These are phyloP conservation scores for Gymnocypris eckloni DNA, from an alignment of 2,797 vertebrate genomes.

Conservation along the genomic window DNA sequence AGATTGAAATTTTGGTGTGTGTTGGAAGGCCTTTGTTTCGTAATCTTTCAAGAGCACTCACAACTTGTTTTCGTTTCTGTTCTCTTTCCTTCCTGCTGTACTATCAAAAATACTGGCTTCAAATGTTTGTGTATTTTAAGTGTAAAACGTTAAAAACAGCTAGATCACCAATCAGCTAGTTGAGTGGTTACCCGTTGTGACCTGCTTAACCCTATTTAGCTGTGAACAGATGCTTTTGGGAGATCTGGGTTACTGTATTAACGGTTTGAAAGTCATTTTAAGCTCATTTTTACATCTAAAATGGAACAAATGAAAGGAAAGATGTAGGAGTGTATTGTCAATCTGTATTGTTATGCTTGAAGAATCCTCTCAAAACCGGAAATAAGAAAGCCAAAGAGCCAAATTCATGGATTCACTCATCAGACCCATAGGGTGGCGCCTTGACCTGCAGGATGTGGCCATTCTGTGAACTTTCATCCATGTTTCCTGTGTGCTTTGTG, in stretches of 20 bases:
- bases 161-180: not conserved
- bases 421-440: constrained; percentile 12
- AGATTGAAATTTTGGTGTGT: not conserved
- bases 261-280: not conserved
- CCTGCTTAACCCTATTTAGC: not conserved
- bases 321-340: not conserved
- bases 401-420: constrained; percentile 41
- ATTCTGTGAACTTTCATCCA: constrained; percentile 54
- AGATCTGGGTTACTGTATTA: not conserved
- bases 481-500: constrained; percentile 54
- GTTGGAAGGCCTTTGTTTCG: not conserved
- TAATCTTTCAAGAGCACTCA: not conserved
- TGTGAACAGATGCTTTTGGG: not conserved
- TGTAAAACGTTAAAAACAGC: not conserved
- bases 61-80: not conserved
- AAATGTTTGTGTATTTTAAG: not conserved
- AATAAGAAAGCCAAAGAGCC: not conserved
- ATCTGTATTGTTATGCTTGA: not conserved
- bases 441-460: constrained; percentile 51
- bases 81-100: not conserved
- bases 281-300: not conserved
- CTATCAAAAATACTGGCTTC: not conserved
- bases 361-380: not conserved
- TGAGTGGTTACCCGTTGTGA: not conserved
- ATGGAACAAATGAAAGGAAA: not conserved